Evolutionary conservation across 1,140 invertebrate species (phyloP).

Genomic region (Cydia splendana): DNA sequence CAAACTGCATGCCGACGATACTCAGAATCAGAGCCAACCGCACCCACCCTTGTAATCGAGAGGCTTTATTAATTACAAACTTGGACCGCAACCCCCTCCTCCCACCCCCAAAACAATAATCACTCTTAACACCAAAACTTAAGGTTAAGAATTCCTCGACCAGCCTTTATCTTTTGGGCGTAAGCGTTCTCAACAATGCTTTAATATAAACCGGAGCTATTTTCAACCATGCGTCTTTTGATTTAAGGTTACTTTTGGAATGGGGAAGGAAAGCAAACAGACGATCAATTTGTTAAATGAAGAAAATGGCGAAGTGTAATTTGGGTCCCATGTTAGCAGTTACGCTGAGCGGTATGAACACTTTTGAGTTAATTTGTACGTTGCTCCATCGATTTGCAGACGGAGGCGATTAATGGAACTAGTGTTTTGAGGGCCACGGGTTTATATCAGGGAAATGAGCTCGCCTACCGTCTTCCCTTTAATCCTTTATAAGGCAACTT

Average conservation of each 20-base stretch:
- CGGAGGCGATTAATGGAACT: neutral
- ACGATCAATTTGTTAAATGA: constrained; percentile 79
- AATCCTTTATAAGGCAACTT: too few relatives aligned
- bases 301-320: constrained; percentile 76
- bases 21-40: constrained; percentile 14
- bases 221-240: constrained; percentile 50
- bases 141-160: constrained; percentile 71
- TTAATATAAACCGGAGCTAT: constrained; percentile 39
- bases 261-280: constrained; percentile 43
- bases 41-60: constrained; percentile 73
- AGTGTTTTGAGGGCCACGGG: neutral
- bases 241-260: constrained; percentile 48
- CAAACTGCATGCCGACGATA: neutral
- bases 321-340: constrained; percentile 43
- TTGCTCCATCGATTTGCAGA: neutral
- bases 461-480: neutral
- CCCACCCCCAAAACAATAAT: constrained; percentile 32
- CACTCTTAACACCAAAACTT: constrained; percentile 53
- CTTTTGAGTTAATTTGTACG: constrained; percentile 12
- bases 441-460: neutral
- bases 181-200: constrained; percentile 48
- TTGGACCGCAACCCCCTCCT: constrained; percentile 65
- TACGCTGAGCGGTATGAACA: neutral
- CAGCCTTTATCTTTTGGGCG: constrained; percentile 75
- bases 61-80: constrained; percentile 79